Evolutionary conservation across 2,797 vertebrate species (phyloP), one percentile per base, ranked within the genome.

Genomic region (Glyptemys insculpta): DNA sequence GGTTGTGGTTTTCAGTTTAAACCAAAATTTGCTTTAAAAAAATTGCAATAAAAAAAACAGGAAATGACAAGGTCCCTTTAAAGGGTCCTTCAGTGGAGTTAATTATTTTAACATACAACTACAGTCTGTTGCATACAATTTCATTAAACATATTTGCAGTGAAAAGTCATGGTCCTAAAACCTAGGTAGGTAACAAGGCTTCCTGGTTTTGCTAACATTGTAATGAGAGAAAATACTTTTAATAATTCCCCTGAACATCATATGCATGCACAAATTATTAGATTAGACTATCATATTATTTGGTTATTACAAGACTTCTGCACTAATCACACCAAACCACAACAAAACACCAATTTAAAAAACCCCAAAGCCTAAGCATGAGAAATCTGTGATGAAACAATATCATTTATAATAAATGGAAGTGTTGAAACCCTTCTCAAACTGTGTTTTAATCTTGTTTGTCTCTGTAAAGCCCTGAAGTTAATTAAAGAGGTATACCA

Each of bases 401-500:
- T 96, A 97, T 95, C 97, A 93, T 95, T 96, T 97, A 81, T 97
- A 97, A 97, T 97, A 97, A 97, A 97, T 29, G 37, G 23, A 81
- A 94, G 80, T 87, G 84, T 89, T 96, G 88, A n/a, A 97, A 96
- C 37, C 57, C 54, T 97, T 95, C 85, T 96, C 81, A 96, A 97
- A 97, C 82, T 89, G 44, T 89, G 59, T 94, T 98, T 97, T 97
- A 97, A 93, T 96, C 90, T 90, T 92, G 14, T 95, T 97, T 97
- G 74, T 95, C 79, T 97, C 83, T 86, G 90, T 95, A 97, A 97
- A 97, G 83, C 84, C 84, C 90, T 95, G 91, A 94, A 95, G 87
- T 96, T 97, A 96, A 96, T 97, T 97, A 97, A 98, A 95, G 23
- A 96, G 93, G 83, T 83, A 97, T 94, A 87, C 19, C 37, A 81